These are phyloP conservation scores for Sebastes flavidus DNA, from an alignment of 2,797 vertebrate genomes.

Conservation along the genomic window DNA sequence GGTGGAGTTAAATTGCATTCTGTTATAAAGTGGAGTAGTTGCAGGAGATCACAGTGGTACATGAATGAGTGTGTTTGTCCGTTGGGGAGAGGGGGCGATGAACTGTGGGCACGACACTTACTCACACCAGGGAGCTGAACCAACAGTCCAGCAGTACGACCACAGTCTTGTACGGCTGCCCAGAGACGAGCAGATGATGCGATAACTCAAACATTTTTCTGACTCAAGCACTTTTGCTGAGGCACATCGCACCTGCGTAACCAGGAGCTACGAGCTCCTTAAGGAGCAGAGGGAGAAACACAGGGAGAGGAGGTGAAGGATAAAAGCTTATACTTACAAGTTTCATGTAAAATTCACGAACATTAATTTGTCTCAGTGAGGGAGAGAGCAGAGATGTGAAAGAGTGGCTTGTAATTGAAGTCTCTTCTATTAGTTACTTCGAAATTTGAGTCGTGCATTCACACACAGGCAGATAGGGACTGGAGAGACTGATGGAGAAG, in stretches of 20 bases:
- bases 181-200: conserved; percentile 4
- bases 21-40: background rate
- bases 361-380: conserved; percentile 9
- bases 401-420: conserved; percentile 31
- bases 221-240: conserved; percentile 9
- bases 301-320: background rate
- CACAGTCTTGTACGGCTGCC: conserved; percentile 1
- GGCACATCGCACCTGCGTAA: background rate
- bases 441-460: background rate
- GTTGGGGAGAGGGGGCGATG: background rate
- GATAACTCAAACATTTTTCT: conserved; percentile 16
- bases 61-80: background rate
- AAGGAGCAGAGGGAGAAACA: background rate
- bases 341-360: conserved; percentile 13
- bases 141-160: background rate
- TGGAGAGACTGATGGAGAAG: conserved; percentile 6
- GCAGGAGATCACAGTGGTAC: background rate
- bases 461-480: background rate
- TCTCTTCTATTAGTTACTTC: background rate
- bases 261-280: background rate
- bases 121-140: conserved; percentile 7
- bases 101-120: background rate
- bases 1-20: background rate
- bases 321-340: conserved; percentile 7
- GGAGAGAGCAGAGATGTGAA: background rate